Percentiles rank a stretch among this genome's conserved stretches.
Conservation (phyloP, 2,888 invertebrate genomes). For the Cryptus viduatorius region DNA sequence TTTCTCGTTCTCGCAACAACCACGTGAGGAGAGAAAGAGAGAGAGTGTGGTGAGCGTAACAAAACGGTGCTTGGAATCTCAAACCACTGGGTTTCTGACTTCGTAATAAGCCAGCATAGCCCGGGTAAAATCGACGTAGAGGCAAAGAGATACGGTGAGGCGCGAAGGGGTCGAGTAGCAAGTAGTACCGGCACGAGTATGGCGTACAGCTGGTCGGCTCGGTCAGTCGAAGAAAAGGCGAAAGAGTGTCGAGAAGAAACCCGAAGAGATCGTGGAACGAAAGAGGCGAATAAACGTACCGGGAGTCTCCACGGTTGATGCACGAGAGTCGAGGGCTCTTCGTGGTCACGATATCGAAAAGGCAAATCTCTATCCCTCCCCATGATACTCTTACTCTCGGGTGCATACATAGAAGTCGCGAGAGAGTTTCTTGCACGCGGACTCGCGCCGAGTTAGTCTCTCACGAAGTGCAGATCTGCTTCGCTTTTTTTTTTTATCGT, state of each 20-base stretch:
- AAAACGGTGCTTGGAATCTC: conserved; percentile 62
- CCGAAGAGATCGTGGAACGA: conserved; percentile 11
- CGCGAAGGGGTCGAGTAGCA: neutral
- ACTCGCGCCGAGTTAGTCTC: conserved; percentile 59
- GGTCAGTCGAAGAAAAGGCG: conserved; percentile 36
- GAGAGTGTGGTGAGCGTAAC: conserved; percentile 39
- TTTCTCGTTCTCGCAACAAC: conserved; percentile 44
- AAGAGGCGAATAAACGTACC: conserved; percentile 52
- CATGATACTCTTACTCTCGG: conserved; percentile 24
- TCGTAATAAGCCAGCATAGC: conserved; percentile 51
- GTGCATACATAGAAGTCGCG: conserved; percentile 35
- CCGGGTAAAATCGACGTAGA: conserved; percentile 28
- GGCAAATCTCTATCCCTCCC: conserved; percentile 64
- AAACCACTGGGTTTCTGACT: conserved; percentile 56
- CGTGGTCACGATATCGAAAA: conserved; percentile 69
- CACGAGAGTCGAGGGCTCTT: conserved; percentile 64
- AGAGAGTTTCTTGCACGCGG: conserved; percentile 53
- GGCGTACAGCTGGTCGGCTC: conserved; percentile 5
- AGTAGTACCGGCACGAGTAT: conserved; percentile 42
- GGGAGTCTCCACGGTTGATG: conserved; percentile 62
- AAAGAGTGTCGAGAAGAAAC: conserved; percentile 50
- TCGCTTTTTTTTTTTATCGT: neutral
- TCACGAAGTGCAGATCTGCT: conserved; percentile 65
- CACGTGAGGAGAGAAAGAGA: conserved; percentile 45
- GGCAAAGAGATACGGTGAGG: neutral